Evolutionary conservation across 2,113 vertebrate species (phyloP), one percentile per base, ranked within the genome.

Genomic region (Pelusios castaneus): DNA sequence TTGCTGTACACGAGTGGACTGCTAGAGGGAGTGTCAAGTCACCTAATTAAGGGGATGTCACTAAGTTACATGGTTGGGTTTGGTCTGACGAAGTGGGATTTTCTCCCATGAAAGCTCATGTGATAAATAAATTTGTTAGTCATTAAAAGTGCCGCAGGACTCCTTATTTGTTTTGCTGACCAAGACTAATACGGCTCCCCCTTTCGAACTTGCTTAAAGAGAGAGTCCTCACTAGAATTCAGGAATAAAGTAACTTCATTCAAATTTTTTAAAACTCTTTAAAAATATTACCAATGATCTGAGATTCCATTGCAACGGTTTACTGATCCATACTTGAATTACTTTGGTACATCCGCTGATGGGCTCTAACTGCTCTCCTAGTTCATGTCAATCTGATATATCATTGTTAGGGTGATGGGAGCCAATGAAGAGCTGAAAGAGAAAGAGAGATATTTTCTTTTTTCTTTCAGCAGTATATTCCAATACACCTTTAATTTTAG

Each of bases 401-500:
- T 8, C 13, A 56, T 31, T 13, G 24, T 45, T 34, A 63, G 29
- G 60, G 34, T 38, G n/a, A 70, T 38, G 16, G 9, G n/a, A 5
- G 34, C 19, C 63, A 70, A 38, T 5, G n/a, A 70, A 70, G 63
- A 38, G 21, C 19, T 22, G 34, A 82, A 0, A 0, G 76, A 70
- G 25, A 27, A 14, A 49, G 75, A 87, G 73, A 24, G n/a, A 1
- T 88, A 21, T 80, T 80, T 52, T 16, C 82, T 2, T 83, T 77
- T 89, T 92, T 85, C 78, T 87, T 14, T 31, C 90, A 93, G 79
- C 80, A 84, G 73, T 88, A 24, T 16, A 25, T 38, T 97, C 73
- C 82, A 90, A 93, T 92, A 82, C 87, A 89, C 95, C 94, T 95
- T 93, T 90, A 77, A 96, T 95, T 95, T 94, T 41, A 21, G 34